These are phyloP conservation scores for Mesorhabditis sp. DNA, from an alignment of 2,888 invertebrate species.

Conservation along the genomic window DNA sequence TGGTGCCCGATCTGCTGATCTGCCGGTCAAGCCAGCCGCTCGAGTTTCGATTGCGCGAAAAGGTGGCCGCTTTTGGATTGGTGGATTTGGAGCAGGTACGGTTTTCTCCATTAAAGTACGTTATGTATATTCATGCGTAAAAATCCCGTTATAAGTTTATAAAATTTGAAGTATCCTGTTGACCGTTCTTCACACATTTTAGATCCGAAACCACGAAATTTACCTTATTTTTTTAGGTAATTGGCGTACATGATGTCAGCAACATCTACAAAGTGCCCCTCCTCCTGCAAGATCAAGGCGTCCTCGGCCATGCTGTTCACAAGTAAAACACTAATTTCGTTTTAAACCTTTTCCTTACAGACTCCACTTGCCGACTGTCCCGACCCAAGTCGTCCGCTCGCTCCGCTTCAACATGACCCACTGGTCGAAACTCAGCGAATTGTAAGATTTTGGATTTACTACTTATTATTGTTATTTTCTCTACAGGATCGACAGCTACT, in stretches of 20 bases:
- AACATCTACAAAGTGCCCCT: conserved; percentile 94
- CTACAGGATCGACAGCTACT: conserved; percentile 37
- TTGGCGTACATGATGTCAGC: conserved; percentile 86
- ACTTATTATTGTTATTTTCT: not conserved
- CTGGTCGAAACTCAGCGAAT: conserved; percentile 43
- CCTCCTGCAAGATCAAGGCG: conserved; percentile 74
- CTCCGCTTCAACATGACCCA: conserved; percentile 42
- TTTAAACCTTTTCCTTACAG: conserved; percentile 22
- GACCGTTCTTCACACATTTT: too few species aligned
- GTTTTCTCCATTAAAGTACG: not conserved
- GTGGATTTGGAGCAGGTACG: conserved; percentile 74
- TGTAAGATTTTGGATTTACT: conserved; percentile 27
- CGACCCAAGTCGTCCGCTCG: conserved; percentile 16
- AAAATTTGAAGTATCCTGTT: too few species aligned
- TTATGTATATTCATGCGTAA: too few species aligned
- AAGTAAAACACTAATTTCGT: not conserved
- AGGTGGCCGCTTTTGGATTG: conserved; percentile 47
- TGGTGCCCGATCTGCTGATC: conserved; percentile 51
- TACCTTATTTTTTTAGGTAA: conserved; percentile 67
- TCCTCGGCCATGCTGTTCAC: conserved; percentile 21
- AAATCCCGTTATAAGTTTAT: too few species aligned
- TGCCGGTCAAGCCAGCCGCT: conserved; percentile 51
- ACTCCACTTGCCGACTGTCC: conserved; percentile 21
- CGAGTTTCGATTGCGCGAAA: conserved; percentile 58
- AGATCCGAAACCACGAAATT: too few species aligned